These are phyloP conservation scores for Danio albolineatus DNA, from an alignment of 2,797 vertebrate genomes.

Conservation along the genomic window DNA sequence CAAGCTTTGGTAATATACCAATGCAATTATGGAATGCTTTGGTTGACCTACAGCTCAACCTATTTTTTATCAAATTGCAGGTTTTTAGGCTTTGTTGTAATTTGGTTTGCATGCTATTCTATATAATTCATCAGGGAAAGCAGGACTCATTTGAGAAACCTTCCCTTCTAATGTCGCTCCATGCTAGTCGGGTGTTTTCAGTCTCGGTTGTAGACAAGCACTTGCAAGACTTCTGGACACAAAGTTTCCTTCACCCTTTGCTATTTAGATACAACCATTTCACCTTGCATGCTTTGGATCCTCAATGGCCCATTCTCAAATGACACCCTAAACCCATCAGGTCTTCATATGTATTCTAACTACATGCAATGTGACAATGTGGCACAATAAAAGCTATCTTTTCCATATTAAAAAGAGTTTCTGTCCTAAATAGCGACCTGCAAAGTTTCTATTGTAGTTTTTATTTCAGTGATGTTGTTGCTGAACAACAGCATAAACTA, in stretches of 20 bases:
- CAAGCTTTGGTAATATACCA: slow-evolving; percentile 52
- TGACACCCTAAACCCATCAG: neutral
- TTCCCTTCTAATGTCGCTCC: slow-evolving; percentile 6
- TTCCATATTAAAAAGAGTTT: no score
- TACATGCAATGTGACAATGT: no score
- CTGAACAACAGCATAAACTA: no score
- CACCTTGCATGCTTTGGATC: slow-evolving; percentile 18
- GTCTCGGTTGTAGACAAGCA: neutral
- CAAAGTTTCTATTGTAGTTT: no score
- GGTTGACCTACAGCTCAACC: neutral
- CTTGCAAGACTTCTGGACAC: slow-evolving; percentile 2
- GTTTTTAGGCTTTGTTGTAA: slow-evolving; percentile 10
- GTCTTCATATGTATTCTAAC: no score
- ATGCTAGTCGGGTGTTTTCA: slow-evolving; percentile 9
- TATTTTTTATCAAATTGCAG: neutral
- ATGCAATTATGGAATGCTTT: slow-evolving; percentile 57
- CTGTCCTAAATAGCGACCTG: no score
- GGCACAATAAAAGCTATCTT: no score
- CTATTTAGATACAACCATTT: slow-evolving; percentile 7
- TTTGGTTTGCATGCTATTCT: slow-evolving; percentile 45
- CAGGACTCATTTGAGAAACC: slow-evolving; percentile 20
- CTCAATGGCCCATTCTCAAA: neutral
- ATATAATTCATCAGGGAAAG: slow-evolving; percentile 12
- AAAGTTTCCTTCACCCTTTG: neutral
- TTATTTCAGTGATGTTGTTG: no score